Evolutionary conservation across 2,113 vertebrate genomes (phyloP), one percentile per base, ranked within the genome.

Genomic region (Actinemys pallida): DNA sequence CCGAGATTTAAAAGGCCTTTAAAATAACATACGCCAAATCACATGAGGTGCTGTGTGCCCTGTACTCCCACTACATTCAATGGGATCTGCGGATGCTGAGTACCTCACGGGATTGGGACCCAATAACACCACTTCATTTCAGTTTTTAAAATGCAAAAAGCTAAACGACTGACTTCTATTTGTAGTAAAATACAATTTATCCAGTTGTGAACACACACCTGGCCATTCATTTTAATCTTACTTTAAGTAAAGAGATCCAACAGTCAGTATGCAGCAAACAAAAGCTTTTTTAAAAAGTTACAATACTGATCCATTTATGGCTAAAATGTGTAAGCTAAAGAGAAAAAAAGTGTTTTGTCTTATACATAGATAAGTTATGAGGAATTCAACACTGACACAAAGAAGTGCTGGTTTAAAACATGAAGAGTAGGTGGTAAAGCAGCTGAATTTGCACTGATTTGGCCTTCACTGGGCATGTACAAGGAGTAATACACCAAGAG

Each of bases 401-500:
- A 56, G 35, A 31, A 0, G 0, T 1, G 2, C 14, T 72, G 53
- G 62, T 90, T 78, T 52, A 56, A 5, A 42, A 86, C 29, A 5
- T 10, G 14, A 3, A 52, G 54, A 57, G 35, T 42, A 76, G 20
- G 20, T 45, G 20, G 69, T 3, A 12, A 78, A 50, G 10, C 2
- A 1, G 29, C 24, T 85, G 14, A 79, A 59, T 22, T 22, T 27
- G 24, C 1, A 24, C 62, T 81, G 83, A 42, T 82, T 76, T n/a
- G 69, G 42, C 42, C 80, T 62, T 79, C 90, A 2, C 42, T 22
- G 11, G 4, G 35, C 19, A 16, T 5, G 27, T 9, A 49, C 6
- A 2, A 22, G 13, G 39, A 39, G 78, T 8, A 81, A 57, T 39
- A 4, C 1, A 4, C 1, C 56, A 49, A 56, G 6, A 0, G 0